Evolutionary conservation across 2,113 vertebrate genomes (phyloP), one percentile per base, ranked within the genome.

Genomic region (Centrocercus urophasianus): DNA sequence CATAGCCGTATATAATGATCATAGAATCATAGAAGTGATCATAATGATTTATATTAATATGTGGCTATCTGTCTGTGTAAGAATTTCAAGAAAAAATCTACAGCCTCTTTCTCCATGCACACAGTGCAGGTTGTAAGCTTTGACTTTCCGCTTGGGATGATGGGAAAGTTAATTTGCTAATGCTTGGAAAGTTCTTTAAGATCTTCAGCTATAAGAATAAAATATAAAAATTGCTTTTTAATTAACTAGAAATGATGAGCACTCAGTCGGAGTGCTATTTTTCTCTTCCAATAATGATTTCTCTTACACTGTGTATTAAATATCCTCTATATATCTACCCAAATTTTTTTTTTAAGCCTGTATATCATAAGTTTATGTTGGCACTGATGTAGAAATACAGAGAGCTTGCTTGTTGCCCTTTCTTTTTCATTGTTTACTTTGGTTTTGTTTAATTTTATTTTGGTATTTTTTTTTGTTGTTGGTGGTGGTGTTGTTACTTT

Each of bases 211-310:
- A 13, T 65, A 72, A 61, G 85, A 87, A 20, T 52, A 90, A 87
- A 94, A 93, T 72, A 22, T 8, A 92, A 76, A 40, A 92, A 90
- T 93, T 90, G 89, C 40, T 90, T 95, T 95, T 89, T 89, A 92
- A 94, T 93, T 86, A 92, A 92, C 52, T 89, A 89, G 83, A 90
- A 96, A 86, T 82, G 93, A 90, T 0, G 13, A 93, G 34, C 40
- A 82, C 25, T 47, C 70, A 27, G 6, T 67, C 28, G 88, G 52
- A 40, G 43, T 11, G 52, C 6, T 19, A 66, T 89, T 64, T 9
- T 89, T 45, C 64, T 60, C 4, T 17, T 83, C 47, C 15, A 83
- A 75, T 7, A 86, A 79, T 32, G 18, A 59, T 93, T 92, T 83
- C 38, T 76, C 47, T 89, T 90, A 86, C 81, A 83, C 78, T 90